Base-by-base conservation (phyloP, 2,113 vertebrate genomes). In the Ifrita kowaldi region DNA sequence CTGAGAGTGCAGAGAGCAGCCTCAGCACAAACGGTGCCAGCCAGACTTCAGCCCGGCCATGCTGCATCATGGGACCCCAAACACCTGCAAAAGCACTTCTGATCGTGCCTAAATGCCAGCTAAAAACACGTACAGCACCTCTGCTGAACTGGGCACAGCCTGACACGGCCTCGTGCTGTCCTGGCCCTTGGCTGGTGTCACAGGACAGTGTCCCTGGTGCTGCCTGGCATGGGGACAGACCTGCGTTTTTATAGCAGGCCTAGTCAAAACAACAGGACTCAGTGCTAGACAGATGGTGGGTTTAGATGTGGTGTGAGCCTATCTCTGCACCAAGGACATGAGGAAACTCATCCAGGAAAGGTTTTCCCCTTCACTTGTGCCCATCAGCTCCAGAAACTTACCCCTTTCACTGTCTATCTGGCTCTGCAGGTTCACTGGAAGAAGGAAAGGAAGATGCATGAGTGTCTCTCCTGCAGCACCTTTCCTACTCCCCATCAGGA, bases 151-250 rank as follows among this genome's bases (percentile, higher is more conserved):
- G 18, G 19, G n/a, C 80, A 59, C 33, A 49, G 81, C 16, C 68
- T 35, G 8, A 12, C 41, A 8, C 7, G 3, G 78, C 70, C 35
- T 63, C 3, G 1, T 18, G 22, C 73, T 53, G 39, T 8, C 81
- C 60, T 6, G 6, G 62, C 33, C 33, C 80, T 49, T 0, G 0
- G 13, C 18, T 41, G 35, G 32, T 14, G 10, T 23, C 3, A 0
- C 67, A 84, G 74, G 15, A 67, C 59, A 71, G 26, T 2, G 6
- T 41, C 3, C 2, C 16, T 46, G 65, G 39, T 4, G 2, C 17
- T 70, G 32, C 49, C 73, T 62, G 81, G 21, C 44, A 33, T 0
- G 0, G 46, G 64, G 53, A 74, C 8, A 4, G 39, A 73, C n/a
- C 60, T 42, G 28, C 28, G 15, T 22, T 70, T 65, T 42, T n/a